Conservation (phyloP, 2,888 invertebrate species). For the Aporophyla nigra region DNA sequence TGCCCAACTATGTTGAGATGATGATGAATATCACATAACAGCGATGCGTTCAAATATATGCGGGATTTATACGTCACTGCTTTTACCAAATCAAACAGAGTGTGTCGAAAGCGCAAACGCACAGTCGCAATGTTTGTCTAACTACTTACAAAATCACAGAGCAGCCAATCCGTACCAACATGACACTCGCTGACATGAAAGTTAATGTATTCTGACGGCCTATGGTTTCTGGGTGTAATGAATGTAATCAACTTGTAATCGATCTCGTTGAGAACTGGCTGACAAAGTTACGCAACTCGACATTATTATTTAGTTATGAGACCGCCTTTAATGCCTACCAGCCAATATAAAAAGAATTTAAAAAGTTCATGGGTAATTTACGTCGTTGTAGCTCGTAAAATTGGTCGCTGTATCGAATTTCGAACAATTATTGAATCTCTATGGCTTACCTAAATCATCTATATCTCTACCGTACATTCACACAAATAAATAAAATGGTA, state of each 20-base stretch:
- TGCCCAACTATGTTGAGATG: too few species aligned
- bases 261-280: slow-evolving; percentile 58
- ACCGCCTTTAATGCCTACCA: slow-evolving; percentile 46
- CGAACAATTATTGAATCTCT: slow-evolving; percentile 5
- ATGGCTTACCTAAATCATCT: slow-evolving; percentile 6
- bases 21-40: slow-evolving; percentile 38
- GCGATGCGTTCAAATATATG: slow-evolving; percentile 55
- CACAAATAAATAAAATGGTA: too few species aligned
- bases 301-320: slow-evolving; percentile 63
- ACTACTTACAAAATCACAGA: slow-evolving; percentile 70
- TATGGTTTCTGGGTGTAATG: slow-evolving; percentile 60
- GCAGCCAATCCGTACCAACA: slow-evolving; percentile 64
- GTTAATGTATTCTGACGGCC: slow-evolving; percentile 59
- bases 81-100: slow-evolving; percentile 74
- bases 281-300: slow-evolving; percentile 67
- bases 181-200: slow-evolving; percentile 67
- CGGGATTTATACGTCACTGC: slow-evolving; percentile 60
- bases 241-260: slow-evolving; percentile 65
- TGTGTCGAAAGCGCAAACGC: slow-evolving; percentile 72
- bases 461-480: too few species aligned
- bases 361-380: slow-evolving; percentile 50
- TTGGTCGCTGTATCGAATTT: slow-evolving; percentile 30
- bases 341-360: slow-evolving; percentile 36
- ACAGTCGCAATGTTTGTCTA: slow-evolving; percentile 68
- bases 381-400: slow-evolving; percentile 20